Base-by-base conservation (phyloP, 1,140 invertebrate species). In the Lasaia peninsularis region DNA sequence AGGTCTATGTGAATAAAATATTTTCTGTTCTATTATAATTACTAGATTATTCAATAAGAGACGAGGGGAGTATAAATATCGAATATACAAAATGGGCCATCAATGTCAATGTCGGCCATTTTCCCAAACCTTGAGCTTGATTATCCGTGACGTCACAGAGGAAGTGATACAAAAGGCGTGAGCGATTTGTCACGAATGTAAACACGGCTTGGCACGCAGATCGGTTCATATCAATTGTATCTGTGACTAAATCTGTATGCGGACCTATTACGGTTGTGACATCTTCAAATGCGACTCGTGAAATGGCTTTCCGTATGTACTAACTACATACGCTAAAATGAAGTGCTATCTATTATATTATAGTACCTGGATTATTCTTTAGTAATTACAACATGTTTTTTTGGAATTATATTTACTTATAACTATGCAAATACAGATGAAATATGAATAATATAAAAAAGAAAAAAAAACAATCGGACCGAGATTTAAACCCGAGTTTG, bases 161-260 rank as follows among this genome's bases (percentile, higher is more conserved):
- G 37, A 44, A 44, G 37, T 18, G 14, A 18, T 18, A 48, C 20
- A 48, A 48, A 48, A 48, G 40, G 40, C 40, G 40, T 10, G 40
- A 48, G 40, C 40, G 40, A 48, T 48, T 48, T 48, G 40, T 48
- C 40, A 48, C 20, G 20, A 48, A 48, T 11, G 40, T 48, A 48
- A 48, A 48, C 40, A 48, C 40, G 40, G 40, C 40, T 48, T 48
- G 40, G 40, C 40, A 48, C 40, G 40, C 40, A 20, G 40, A 11
- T 10, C 18, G 10, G 40, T 5, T 9, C 40, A 16, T 16, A 48
- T 48, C 40, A 48, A 48, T 48, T 48, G 40, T 48, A 20, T 48
- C 40, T 48, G 20, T 18, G 40, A 48, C 40, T 48, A 48, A 11
- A 21, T 48, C 9, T 21, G 40, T 48, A 48, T 18, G 14, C n/a